Base-by-base conservation (phyloP, 2,888 invertebrate species). In the Eristalis intricaria region DNA sequence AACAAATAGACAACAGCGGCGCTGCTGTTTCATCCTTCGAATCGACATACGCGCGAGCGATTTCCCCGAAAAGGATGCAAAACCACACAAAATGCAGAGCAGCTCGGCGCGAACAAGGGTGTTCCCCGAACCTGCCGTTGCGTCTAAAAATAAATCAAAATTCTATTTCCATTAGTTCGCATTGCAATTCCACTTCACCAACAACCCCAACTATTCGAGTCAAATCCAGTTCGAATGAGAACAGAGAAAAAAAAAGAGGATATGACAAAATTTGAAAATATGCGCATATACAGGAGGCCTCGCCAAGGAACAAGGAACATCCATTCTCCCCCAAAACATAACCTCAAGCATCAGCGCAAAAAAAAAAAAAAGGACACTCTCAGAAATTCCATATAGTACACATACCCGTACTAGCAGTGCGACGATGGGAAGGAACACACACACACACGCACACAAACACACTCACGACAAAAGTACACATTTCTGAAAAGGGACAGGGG, bases 351-450 rank as follows among this genome's bases (percentile, higher is more conserved):
- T 70, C 61, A 78, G 74, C 35, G 75, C 40, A 66, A 80, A 77
- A 81, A 83, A 79, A 60, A 66, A 80, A 77, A 81, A 83, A 86
- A 83, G 78, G 78, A 75, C 86, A 78, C 82, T 81, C 76, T 82
- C 61, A 77, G 68, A 50, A 50, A 50, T 50, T 50, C 50, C 85
- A 76, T 77, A 61, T 68, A 38, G 63, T 63, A 63, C 64, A 73
- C 66, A 77, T 63, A 56, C 43, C 65, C 43, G 32, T 29, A 19
- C n/a, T 35, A 61, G 56, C 43, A 35, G 26, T n/a, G n/a, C 38
- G 50, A 50, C 50, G 50, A n/a, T n/a, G n/a, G n/a, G 35, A 38
- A 13, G 13, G 61, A 56, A 15, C 63, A 77, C 40, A 23, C 1
- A 4, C 7, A 23, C 8, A 71, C 32, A 32, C 32, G 10, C 32